Conservation (phyloP, 2,888 invertebrate genomes). For the Euplexia lucipara region DNA sequence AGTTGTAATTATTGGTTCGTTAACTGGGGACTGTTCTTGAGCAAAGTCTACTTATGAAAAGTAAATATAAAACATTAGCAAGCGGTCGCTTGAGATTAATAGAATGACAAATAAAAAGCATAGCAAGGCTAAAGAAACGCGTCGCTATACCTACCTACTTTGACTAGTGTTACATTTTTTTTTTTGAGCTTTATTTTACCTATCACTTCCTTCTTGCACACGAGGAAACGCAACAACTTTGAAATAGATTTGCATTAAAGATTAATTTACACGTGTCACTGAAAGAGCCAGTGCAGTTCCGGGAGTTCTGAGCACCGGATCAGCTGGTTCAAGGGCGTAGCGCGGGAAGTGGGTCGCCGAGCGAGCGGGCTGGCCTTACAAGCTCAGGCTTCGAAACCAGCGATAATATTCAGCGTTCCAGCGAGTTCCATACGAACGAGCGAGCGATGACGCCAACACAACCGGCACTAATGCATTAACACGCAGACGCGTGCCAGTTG, state of each 20-base stretch:
- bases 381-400: conserved; percentile 41
- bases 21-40: conserved; percentile 22
- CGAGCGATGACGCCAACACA: conserved; percentile 17
- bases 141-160: no score
- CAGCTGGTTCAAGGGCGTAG: conserved; percentile 69
- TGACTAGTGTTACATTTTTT: conserved; percentile 21
- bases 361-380: conserved; percentile 57
- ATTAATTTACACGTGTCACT: conserved; percentile 14
- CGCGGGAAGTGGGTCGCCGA: conserved; percentile 60
- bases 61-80: conserved; percentile 36
- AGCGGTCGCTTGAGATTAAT: conserved; percentile 19
- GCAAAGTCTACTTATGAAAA: conserved; percentile 13
- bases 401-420: background rate
- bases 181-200: conserved; percentile 39
- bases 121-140: conserved; percentile 39
- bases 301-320: conserved; percentile 52
- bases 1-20: conserved; percentile 8
- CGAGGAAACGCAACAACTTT: background rate
- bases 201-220: conserved; percentile 20
- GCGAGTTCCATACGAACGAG: conserved; percentile 29
- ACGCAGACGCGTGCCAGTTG: conserved; percentile 31
- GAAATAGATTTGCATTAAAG: conserved; percentile 14
- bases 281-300: conserved; percentile 40
- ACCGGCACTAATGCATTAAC: conserved; percentile 42
- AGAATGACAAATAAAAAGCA: conserved; percentile 46